Conservation (phyloP, 2,797 vertebrate genomes). For the Microcaecilia unicolor region DNA sequence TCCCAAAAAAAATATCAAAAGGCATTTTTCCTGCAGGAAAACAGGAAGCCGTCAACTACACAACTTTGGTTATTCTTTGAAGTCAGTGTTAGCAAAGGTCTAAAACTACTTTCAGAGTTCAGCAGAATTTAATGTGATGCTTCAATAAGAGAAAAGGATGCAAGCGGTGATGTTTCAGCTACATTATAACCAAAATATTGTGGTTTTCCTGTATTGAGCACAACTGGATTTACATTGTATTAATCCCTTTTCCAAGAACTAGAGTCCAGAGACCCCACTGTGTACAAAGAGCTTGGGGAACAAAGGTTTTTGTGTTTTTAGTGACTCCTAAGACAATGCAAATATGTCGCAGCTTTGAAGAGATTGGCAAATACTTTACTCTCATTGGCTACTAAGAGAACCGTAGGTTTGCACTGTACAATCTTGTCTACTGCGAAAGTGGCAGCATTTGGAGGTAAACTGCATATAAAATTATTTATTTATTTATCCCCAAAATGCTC, state of each 20-base stretch:
- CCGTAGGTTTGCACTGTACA: too few species aligned
- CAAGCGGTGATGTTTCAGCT: conserved; percentile 35
- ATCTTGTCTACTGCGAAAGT: too few species aligned
- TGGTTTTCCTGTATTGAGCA: conserved; percentile 37
- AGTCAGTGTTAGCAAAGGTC: conserved; percentile 24
- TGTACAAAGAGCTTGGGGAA: conserved; percentile 20
- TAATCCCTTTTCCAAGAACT: conserved; percentile 13
- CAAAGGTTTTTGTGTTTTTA: neutral
- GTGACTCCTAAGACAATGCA: too few species aligned
- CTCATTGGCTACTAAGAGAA: neutral
- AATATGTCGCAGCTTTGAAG: too few species aligned
- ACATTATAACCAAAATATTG: conserved; percentile 42
- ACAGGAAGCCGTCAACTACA: conserved; percentile 28
- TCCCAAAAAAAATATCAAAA: conserved; percentile 10
- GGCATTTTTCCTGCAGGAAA: conserved; percentile 22
- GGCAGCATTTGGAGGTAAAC: too few species aligned
- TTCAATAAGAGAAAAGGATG: conserved; percentile 12
- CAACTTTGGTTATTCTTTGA: conserved; percentile 33
- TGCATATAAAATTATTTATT: too few species aligned
- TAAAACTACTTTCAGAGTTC: conserved; percentile 23
- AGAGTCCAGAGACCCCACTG: conserved; percentile 28
- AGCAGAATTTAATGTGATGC: conserved; percentile 27
- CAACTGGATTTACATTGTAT: conserved; percentile 23
- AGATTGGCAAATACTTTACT: too few species aligned
- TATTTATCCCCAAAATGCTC: too few species aligned